Evolutionary conservation across 2,113 vertebrate genomes (phyloP), one percentile per base, ranked within the genome.

Genomic region (Mirza zaza): DNA sequence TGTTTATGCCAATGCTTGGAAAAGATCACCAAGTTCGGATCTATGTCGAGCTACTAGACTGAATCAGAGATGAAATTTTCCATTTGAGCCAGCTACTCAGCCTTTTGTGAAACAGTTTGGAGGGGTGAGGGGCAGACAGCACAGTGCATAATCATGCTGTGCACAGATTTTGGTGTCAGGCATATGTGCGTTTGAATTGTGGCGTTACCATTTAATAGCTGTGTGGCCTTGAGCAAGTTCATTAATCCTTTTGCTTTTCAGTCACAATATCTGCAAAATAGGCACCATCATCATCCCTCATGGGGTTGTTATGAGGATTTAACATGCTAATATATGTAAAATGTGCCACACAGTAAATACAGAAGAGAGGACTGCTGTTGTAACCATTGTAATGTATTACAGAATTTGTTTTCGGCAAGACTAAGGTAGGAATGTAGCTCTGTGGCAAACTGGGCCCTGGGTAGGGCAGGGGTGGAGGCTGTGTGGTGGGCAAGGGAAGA

Each of bases 1-100:
- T 97, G 95, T 97, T 96, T 91, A 50, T 88, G 39, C 42, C 96
- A 91, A 9, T 45, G 85, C 77, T 98, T 97, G 87, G 91, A 94
- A 98, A 96, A 96, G 92, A 97, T 96, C 93, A 92, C 82, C 94
- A 81, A 81, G 50, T 68, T 76, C 94, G 84, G 65, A 82, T 92
- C 84, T 95, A 55, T 91, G 83, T 82, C 48, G 65, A 76, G 42
- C n/a, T 81, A 84, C 55, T 80, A 95, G 83, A 68, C 61, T 92
- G 90, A 97, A 97, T 90, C 48, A 80, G 70, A 91, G 63, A 90
- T 36, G 55, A 90, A 95, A 94, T 59, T 96, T 96, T 91, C 91
- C 90, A 90, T 86, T 87, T 96, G 55, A 94, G 25, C 65, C 83
- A 87, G 80, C 55, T 77, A 59, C 25, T 83, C 63, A 52, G 63